Percentiles rank a stretch among this genome's conserved stretches.
Evolutionary conservation across 1,140 invertebrate species (phyloP).

Genomic region (Temnothorax curvispinosus): DNA sequence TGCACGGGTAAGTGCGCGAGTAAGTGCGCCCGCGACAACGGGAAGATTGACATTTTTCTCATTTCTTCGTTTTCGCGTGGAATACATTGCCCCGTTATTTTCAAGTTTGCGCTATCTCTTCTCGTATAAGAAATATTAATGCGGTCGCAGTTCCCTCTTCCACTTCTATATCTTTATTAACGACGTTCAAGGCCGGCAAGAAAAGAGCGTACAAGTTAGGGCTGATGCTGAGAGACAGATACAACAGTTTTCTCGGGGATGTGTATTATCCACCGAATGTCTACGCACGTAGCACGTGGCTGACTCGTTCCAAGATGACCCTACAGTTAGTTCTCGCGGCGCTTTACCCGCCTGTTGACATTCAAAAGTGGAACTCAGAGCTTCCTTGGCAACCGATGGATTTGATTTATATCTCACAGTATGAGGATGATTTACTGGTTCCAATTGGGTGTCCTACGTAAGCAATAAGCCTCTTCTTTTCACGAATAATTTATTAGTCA

Average conservation of each 20-base stretch:
- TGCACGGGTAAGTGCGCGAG: neutral
- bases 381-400: slow-evolving; percentile 87
- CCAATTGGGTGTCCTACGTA: slow-evolving; percentile 71
- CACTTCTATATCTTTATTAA: slow-evolving; percentile 1
- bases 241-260: slow-evolving; percentile 81
- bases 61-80: neutral
- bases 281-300: slow-evolving; percentile 80
- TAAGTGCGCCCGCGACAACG: neutral
- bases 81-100: neutral
- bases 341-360: slow-evolving; percentile 84
- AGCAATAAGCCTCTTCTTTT: slow-evolving; percentile 55
- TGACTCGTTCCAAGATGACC: slow-evolving; percentile 87
- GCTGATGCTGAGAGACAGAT: slow-evolving; percentile 79
- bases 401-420: slow-evolving; percentile 80
- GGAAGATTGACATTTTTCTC: slow-evolving; percentile 17
- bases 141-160: neutral
- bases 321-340: slow-evolving; percentile 85
- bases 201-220: slow-evolving; percentile 81
- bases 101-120: neutral
- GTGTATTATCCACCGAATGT: slow-evolving; percentile 84
- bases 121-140: neutral
- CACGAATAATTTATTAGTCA: neutral
- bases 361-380: slow-evolving; percentile 84
- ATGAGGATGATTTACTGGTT: slow-evolving; percentile 77
- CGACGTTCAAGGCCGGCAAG: slow-evolving; percentile 82